Percentiles rank a stretch among this genome's conserved stretches.
Conservation (phyloP, 2,113 vertebrate species). For the Balaeniceps rex region DNA sequence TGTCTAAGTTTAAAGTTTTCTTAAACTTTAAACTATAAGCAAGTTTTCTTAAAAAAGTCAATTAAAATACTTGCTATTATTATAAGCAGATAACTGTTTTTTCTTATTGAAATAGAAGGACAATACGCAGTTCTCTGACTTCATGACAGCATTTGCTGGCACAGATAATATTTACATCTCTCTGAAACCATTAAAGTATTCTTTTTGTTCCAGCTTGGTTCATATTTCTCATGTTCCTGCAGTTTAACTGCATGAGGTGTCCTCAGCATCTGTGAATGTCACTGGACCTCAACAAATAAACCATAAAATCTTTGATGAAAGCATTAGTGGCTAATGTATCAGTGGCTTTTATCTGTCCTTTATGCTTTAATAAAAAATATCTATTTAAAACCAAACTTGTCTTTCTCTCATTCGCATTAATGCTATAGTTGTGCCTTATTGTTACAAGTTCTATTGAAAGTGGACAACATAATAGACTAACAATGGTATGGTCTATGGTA, state of each 20-base stretch:
- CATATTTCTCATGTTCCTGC: background rate
- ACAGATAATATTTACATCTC: background rate
- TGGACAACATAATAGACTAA: background rate
- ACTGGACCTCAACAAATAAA: background rate
- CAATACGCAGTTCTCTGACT: background rate
- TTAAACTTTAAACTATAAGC: background rate
- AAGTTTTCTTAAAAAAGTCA: too few relatives aligned
- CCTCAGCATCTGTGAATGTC: background rate
- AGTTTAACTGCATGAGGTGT: background rate
- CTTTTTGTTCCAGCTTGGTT: background rate
- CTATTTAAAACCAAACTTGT: background rate
- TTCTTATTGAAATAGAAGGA: background rate
- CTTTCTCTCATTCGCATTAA: background rate
- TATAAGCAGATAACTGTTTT: background rate
- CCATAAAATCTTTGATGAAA: background rate
- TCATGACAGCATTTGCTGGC: background rate
- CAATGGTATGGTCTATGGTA: background rate
- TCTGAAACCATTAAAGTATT: background rate
- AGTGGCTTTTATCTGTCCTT: background rate
- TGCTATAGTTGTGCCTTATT: background rate
- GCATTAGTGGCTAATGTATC: background rate
- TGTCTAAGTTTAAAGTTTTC: background rate
- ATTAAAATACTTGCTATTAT: too few relatives aligned
- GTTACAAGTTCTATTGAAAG: background rate
- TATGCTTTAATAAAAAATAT: background rate